Evolutionary conservation across 2,888 invertebrate species (phyloP).

Genomic region (Endomychus coccineus): DNA sequence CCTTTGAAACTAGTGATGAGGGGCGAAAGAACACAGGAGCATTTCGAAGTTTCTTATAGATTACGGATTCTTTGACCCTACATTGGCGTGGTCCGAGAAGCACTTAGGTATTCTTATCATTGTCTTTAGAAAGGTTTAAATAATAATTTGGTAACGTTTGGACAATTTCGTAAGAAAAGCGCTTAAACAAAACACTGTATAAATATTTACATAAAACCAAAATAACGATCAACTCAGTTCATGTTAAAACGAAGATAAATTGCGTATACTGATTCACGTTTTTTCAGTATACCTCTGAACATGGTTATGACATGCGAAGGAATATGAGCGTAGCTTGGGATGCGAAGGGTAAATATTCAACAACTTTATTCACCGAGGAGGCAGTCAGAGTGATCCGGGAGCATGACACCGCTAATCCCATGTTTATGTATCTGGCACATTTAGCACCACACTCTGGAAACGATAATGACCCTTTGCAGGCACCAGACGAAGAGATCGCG

Average conservation of each 20-base stretch:
- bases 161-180: no score
- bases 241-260: no score
- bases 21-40: no score
- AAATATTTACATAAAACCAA: no score
- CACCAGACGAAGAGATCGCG: slow-evolving; percentile 61
- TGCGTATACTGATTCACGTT: slow-evolving; percentile 1
- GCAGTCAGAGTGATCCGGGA: slow-evolving; percentile 53
- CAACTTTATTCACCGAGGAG: slow-evolving; percentile 59
- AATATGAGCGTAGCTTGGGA: slow-evolving; percentile 51
- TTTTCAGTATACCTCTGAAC: slow-evolving; percentile 38
- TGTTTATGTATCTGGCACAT: slow-evolving; percentile 65
- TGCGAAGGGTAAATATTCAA: slow-evolving; percentile 54
- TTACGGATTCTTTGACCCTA: no score
- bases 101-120: no score
- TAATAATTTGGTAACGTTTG: no score
- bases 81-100: no score
- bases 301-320: slow-evolving; percentile 57
- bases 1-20: no score
- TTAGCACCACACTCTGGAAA: slow-evolving; percentile 65
- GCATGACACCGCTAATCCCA: slow-evolving; percentile 48
- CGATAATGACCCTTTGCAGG: slow-evolving; percentile 57
- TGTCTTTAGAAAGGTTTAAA: no score
- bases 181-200: not conserved
- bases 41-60: no score
- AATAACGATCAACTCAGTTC: no score